phyloP scores from a whole-genome alignment of 1,140 invertebrate species.

The Eumeta japonica region DNA sequence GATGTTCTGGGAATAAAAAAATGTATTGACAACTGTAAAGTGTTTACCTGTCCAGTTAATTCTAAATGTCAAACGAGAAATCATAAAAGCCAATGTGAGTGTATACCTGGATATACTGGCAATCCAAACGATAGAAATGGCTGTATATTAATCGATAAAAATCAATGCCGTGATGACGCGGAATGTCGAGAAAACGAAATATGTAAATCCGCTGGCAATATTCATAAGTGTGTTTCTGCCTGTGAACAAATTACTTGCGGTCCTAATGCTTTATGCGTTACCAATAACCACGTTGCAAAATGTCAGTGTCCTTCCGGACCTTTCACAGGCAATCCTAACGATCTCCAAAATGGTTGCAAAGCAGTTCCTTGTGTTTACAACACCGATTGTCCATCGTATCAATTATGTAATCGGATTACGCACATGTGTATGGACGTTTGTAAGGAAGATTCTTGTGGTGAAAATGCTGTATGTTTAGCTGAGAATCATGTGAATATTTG shows the following conservation, averaged over 20 bases:
- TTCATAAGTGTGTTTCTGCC: constrained; percentile 68
- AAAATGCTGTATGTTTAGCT: constrained; percentile 83
- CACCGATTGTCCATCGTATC: constrained; percentile 72
- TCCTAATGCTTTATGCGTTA: constrained; percentile 79
- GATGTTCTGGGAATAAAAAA: constrained; percentile 84
- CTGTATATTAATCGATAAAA: constrained; percentile 68
- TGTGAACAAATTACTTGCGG: constrained; percentile 78
- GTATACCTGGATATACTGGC: constrained; percentile 74
- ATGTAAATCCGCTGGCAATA: constrained; percentile 59
- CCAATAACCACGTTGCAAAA: constrained; percentile 83
- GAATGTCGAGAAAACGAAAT: constrained; percentile 80
- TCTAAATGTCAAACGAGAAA: constrained; percentile 74
- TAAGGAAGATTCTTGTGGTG: constrained; percentile 77
- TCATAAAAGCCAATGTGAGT: constrained; percentile 78
- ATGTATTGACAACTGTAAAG: constrained; percentile 73
- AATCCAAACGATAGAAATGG: constrained; percentile 87
- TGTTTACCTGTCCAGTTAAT: constrained; percentile 80
- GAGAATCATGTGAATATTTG: constrained; percentile 80
- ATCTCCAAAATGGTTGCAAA: constrained; percentile 70
- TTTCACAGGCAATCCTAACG: constrained; percentile 80
- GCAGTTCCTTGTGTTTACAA: constrained; percentile 83
- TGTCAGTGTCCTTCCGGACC: constrained; percentile 85
- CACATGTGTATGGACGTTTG: constrained; percentile 83
- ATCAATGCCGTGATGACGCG: constrained; percentile 75
- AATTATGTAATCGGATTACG: constrained; percentile 78